A percentile compares a stretch with the other conserved stretches of the same genome.
These are phyloP conservation scores for Setophaga kirtlandii DNA, from an alignment of 2,113 vertebrate genomes.

Conservation along the genomic window DNA sequence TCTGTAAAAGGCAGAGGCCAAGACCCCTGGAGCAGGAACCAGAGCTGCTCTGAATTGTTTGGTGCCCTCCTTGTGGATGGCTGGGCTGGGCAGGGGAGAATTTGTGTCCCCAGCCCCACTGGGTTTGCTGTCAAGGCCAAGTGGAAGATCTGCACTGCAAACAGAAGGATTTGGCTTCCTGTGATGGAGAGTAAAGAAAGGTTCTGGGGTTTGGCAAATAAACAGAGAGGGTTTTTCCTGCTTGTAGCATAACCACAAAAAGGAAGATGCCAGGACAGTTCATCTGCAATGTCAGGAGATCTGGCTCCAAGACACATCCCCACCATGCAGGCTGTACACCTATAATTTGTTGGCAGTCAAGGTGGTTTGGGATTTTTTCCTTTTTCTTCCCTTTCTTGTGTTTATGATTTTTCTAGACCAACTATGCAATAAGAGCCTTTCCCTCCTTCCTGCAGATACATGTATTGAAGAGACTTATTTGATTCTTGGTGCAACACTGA, in stretches of 20 bases:
- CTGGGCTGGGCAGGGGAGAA: background rate
- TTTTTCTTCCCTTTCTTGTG: background rate
- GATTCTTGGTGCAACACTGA: background rate
- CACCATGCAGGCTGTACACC: background rate
- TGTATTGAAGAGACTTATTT: background rate
- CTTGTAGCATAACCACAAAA: background rate
- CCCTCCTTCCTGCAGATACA: background rate
- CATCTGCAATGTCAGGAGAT: background rate
- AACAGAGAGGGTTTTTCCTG: background rate
- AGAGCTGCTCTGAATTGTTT: background rate
- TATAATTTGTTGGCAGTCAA: background rate
- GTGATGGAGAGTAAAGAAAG: background rate
- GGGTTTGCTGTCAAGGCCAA: no score
- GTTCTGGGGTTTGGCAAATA: background rate
- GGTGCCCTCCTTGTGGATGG: background rate
- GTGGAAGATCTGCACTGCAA: background rate
- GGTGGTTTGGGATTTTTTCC: background rate
- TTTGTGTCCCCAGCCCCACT: background rate
- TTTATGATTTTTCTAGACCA: background rate
- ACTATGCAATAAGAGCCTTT: accelerated
- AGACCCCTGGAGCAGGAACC: background rate
- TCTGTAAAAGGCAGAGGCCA: background rate
- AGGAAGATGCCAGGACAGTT: background rate
- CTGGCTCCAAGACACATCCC: background rate
- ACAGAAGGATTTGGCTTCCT: background rate